Conservation (phyloP, 2,113 vertebrate genomes). For the Ramphastos sulfuratus region DNA sequence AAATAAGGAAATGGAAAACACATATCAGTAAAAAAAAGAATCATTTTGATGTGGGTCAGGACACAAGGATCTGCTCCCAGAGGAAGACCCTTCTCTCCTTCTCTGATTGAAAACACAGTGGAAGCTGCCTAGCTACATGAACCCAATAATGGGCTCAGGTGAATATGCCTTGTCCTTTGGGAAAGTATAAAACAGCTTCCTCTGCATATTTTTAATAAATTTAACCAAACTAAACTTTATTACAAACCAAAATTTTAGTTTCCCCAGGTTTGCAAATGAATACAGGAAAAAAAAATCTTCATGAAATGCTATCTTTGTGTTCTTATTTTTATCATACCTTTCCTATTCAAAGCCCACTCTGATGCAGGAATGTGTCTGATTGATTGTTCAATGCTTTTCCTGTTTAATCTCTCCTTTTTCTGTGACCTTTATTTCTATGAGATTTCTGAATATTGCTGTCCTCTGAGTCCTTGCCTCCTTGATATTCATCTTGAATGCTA, state of each 20-base stretch:
- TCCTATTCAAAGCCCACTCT: not conserved
- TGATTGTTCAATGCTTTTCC: not conserved
- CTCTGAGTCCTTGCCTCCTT: not conserved
- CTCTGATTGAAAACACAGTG: not conserved
- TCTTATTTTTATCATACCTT: not conserved
- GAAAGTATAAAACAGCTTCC: not conserved
- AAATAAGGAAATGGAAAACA: not conserved
- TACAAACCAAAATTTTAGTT: not conserved
- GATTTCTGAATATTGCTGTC: not conserved
- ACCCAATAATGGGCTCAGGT: not conserved
- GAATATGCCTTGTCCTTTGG: not conserved
- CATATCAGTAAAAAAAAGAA: not conserved
- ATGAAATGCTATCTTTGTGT: not conserved
- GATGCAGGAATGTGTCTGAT: not conserved
- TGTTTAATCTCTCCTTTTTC: slow-evolving; percentile 17
- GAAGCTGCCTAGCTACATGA: not conserved
- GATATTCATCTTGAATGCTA: slow-evolving; percentile 12
- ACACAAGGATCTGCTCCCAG: not conserved
- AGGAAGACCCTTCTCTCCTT: not conserved
- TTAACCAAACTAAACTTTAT: not conserved
- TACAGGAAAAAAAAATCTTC: not conserved
- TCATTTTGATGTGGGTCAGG: not conserved
- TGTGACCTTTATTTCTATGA: not conserved
- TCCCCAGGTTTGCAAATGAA: not conserved
- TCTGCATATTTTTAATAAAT: not conserved